Base-by-base conservation (phyloP, 2,888 invertebrate genomes). In the Orthosia gracilis region DNA sequence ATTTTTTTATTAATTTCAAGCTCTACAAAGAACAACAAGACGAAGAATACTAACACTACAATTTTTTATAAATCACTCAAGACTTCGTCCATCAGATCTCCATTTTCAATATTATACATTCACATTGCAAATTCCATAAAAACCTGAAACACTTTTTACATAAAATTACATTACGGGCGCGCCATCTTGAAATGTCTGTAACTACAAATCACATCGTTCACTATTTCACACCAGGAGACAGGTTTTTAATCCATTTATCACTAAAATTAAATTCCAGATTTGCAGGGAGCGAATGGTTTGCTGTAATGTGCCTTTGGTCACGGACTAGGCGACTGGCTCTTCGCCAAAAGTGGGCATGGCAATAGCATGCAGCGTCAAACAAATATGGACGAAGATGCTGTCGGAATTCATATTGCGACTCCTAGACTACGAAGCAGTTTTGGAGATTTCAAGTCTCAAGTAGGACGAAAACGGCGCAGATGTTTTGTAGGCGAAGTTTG, bases 161-260 rank as follows among this genome's bases (percentile, higher is more conserved):
- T 57, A 54, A 64, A 76, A 55, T 76, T 55, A 54, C 59, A 58
- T 50, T 57, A 68, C 54, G 26, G 45, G 26, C n/a, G 12, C 52
- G 50, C 72, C 59, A 70, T 61, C 66, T 80, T 70, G n/a, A 76
- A 80, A 70, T 66, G 45, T 40, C 26, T 78, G 69, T 68, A 72
- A 58, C 70, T 72, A 76, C 73, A 78, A 82, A 80, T 80, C 84
- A 87, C 78, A 72, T 83, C 72, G 18, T 69, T 79, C 80, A 69
- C 59, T 85, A 84, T 88, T 84, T 87, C 77, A 87, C 78, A 76
- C 72, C 45, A 75, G 69, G 52, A 80, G 85, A 83, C 76, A 76
- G 80, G 75, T 85, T 89, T 90, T 89, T 88, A 89, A 91, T 88
- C 88, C 90, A 92, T 92, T 90, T 89, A 89, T 92, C 82, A 84